phyloP scores from a whole-genome alignment of 2,888 invertebrate genomes.

The Diarsia dahlii region DNA sequence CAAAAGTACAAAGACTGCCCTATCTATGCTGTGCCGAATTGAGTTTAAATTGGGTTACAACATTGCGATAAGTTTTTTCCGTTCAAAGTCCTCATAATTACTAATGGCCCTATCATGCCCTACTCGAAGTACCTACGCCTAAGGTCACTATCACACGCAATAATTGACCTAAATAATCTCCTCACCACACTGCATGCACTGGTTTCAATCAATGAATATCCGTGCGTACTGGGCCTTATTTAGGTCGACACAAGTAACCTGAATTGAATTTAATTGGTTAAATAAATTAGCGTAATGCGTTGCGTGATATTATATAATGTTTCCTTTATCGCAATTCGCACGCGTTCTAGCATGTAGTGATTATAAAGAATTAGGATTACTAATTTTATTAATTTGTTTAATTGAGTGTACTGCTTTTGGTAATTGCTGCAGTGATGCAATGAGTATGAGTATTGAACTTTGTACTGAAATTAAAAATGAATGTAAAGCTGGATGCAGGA shows the following conservation, averaged over 20 bases:
- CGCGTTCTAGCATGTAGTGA: conserved; percentile 39
- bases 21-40: not conserved
- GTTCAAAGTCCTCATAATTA: conserved; percentile 25
- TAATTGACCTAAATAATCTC: conserved; percentile 62
- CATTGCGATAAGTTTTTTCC: not conserved
- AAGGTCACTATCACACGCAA: conserved; percentile 63
- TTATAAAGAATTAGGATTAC: conserved; percentile 40
- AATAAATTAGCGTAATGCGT: conserved; percentile 57
- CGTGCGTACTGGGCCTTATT: conserved; percentile 57
- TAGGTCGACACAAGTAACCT: conserved; percentile 65
- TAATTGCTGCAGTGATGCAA: not conserved
- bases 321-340: conserved; percentile 44
- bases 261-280: conserved; percentile 68
- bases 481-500: not conserved
- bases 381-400: conserved; percentile 37
- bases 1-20: not conserved
- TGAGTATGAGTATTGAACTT: not conserved
- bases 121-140: conserved; percentile 25
- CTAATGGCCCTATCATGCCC: conserved; percentile 20
- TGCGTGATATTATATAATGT: conserved; percentile 50
- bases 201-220: conserved; percentile 61
- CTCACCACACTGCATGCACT: conserved; percentile 47
- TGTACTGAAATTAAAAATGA: not conserved
- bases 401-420: conserved; percentile 13
- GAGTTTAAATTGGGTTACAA: not conserved